Evolutionary conservation across 1,140 invertebrate species (phyloP).

Genomic region (Micrasema longulum): DNA sequence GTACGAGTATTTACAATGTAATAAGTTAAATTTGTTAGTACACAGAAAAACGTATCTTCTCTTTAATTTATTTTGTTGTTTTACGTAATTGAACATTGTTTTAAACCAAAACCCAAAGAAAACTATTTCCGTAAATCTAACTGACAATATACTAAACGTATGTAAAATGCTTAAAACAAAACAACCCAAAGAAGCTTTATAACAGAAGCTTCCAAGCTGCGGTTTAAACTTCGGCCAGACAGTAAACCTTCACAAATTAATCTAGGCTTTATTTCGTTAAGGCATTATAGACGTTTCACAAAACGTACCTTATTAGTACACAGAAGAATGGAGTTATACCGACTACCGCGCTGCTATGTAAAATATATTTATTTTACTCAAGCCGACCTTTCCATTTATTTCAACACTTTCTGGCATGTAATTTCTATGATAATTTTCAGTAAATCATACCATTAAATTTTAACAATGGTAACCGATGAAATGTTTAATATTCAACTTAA

Average conservation of each 20-base stretch:
- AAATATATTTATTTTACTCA: too few species aligned
- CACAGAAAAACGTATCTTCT: too few species aligned
- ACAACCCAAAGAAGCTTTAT: constrained; percentile 43
- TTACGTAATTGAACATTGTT: not conserved
- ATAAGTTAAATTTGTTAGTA: too few species aligned
- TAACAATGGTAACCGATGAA: too few species aligned
- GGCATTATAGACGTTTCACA: constrained; percentile 45
- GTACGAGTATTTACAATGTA: too few species aligned
- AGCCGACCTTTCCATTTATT: too few species aligned
- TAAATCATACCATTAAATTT: too few species aligned
- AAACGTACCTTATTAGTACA: constrained; percentile 9
- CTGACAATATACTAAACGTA: constrained; percentile 13
- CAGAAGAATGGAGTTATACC: not conserved
- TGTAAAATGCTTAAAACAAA: constrained; percentile 42
- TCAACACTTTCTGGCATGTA: too few species aligned
- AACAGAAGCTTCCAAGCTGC: constrained; percentile 41
- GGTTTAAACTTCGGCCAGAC: constrained; percentile 52
- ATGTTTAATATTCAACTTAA: too few species aligned
- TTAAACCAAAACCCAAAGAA: not conserved
- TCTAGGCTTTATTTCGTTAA: constrained; percentile 47
- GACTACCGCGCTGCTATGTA: too few species aligned
- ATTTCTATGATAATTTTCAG: too few species aligned
- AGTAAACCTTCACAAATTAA: constrained; percentile 55
- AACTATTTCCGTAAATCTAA: constrained; percentile 14
- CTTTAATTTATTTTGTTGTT: too few species aligned